These are phyloP conservation scores for Oryzias melastigma DNA, from an alignment of 2,113 vertebrate species.

Conservation along the genomic window DNA sequence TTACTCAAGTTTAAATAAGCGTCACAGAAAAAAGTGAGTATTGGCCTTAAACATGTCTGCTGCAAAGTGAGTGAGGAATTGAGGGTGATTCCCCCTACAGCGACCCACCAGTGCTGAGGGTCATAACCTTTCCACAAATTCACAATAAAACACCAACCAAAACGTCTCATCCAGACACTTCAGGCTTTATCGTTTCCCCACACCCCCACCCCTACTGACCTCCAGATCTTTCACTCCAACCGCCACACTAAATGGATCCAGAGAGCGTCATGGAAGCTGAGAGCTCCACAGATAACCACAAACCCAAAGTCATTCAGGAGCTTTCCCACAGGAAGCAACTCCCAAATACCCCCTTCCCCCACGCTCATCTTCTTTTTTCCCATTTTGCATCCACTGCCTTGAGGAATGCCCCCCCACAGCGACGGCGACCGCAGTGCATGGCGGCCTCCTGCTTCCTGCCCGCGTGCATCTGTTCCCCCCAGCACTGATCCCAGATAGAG, in stretches of 20 bases:
- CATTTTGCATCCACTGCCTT: constrained; percentile 45
- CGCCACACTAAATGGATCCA: constrained; percentile 59
- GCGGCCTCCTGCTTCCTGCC: constrained; percentile 70
- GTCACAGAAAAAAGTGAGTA: too few species aligned
- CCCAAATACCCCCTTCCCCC: constrained; percentile 46
- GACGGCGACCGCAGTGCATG: constrained; percentile 64
- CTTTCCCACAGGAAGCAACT: constrained; percentile 64
- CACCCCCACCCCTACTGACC: constrained; percentile 5
- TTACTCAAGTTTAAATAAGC: too few species aligned
- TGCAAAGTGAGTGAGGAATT: too few species aligned
- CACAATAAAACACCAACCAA: constrained; percentile 31
- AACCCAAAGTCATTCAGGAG: constrained; percentile 32
- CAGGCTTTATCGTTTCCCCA: constrained; percentile 28
- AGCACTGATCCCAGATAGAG: constrained; percentile 66
- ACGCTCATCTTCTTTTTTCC: constrained; percentile 7
- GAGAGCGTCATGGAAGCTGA: constrained; percentile 28
- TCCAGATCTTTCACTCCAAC: constrained; percentile 6
- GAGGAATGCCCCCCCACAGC: constrained; percentile 74
- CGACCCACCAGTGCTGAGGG: not conserved
- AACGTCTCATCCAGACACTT: constrained; percentile 20
- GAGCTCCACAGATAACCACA: constrained; percentile 44
- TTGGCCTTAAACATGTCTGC: too few species aligned
- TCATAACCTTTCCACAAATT: constrained; percentile 16
- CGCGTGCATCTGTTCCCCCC: constrained; percentile 59
- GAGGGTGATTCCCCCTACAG: not conserved